Conservation (phyloP, 2,888 invertebrate species). For the Campoplex nolae region DNA sequence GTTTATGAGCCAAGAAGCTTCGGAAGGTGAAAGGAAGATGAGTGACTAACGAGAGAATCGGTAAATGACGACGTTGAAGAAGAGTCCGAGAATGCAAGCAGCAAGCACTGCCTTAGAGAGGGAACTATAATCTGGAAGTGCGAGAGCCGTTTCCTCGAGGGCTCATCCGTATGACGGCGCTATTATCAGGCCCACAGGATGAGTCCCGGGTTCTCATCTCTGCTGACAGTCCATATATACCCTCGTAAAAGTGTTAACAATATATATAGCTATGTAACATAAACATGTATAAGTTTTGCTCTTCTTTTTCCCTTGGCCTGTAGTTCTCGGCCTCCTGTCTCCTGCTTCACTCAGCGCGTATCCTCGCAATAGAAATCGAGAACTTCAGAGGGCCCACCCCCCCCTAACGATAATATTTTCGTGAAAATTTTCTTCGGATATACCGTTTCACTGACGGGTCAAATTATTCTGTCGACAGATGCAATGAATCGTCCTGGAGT, state of each 20-base stretch:
- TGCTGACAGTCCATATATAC: constrained; percentile 46
- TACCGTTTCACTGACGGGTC: constrained; percentile 24
- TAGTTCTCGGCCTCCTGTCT: background rate
- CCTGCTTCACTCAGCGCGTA: background rate
- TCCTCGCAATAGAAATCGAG: background rate
- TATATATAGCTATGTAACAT: background rate
- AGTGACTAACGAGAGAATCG: constrained; percentile 70
- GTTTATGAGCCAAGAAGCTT: constrained; percentile 64
- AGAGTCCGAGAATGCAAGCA: constrained; percentile 24
- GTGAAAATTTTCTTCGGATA: background rate
- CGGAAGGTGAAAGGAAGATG: constrained; percentile 60
- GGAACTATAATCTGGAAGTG: constrained; percentile 50
- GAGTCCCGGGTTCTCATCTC: constrained; percentile 54
- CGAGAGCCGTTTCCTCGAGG: constrained; percentile 50
- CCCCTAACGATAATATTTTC: background rate
- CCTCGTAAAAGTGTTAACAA: constrained; percentile 62
- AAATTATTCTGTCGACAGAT: constrained; percentile 63
- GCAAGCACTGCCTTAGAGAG: constrained; percentile 1
- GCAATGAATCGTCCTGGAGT: background rate
- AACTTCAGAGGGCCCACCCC: background rate
- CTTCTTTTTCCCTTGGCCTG: constrained; percentile 11
- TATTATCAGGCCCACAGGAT: constrained; percentile 64
- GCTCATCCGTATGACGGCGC: constrained; percentile 63
- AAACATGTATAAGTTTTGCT: background rate
- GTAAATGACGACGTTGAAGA: constrained; percentile 32